Conservation (phyloP, 2,113 vertebrate species). For the Xenopus borealis region DNA sequence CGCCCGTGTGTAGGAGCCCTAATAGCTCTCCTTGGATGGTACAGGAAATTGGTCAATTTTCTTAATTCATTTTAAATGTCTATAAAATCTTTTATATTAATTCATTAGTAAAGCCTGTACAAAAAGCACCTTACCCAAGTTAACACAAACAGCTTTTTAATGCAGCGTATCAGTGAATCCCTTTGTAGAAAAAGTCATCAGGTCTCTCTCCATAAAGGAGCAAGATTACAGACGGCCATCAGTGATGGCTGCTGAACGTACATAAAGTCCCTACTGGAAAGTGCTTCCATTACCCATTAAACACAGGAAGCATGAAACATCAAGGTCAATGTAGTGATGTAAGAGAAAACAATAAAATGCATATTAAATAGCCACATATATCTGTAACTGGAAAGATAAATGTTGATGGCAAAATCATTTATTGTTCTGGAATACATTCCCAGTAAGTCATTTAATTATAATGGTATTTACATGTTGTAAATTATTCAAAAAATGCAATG, state of each 20-base stretch:
- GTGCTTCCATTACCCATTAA: slow-evolving; percentile 25
- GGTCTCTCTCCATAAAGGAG: slow-evolving; percentile 11
- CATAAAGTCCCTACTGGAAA: slow-evolving; percentile 18
- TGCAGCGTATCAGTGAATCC: neutral
- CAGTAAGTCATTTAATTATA: no score
- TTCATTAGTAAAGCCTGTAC: neutral
- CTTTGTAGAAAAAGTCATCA: slow-evolving; percentile 8
- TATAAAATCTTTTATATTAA: neutral
- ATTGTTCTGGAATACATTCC: no score
- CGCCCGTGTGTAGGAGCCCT: no score
- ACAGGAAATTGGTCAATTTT: neutral
- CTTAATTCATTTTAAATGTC: neutral
- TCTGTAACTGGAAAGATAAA: slow-evolving; percentile 2
- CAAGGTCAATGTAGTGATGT: neutral
- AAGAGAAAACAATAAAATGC: slow-evolving; percentile 27
- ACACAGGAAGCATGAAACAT: neutral
- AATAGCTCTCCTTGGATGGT: neutral
- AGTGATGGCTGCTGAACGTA: slow-evolving; percentile 13
- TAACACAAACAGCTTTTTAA: neutral
- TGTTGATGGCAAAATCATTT: slow-evolving; percentile 3
- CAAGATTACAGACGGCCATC: slow-evolving; percentile 20
- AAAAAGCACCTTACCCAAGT: neutral
- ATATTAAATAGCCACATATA: slow-evolving; percentile 1
- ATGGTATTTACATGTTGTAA: no score
- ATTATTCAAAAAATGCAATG: no score